Evolutionary conservation across 2,888 invertebrate genomes (phyloP), one percentile per base, ranked within the genome.

Genomic region (Lepidocyrtinus sp.): DNA sequence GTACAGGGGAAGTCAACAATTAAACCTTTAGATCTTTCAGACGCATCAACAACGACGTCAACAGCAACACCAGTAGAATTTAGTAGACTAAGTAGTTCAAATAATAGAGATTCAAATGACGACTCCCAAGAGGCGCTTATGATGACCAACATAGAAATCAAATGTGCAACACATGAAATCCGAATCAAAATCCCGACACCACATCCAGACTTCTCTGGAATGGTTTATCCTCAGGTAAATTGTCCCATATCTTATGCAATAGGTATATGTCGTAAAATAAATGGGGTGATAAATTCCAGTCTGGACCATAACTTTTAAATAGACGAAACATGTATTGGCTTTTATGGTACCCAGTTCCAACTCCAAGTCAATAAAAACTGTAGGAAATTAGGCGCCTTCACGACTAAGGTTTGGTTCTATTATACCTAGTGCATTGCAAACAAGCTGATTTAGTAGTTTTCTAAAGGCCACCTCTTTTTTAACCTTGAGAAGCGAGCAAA

Each of bases 141-240:
- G 46, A 79, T 68, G 69, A 81, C 73, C 62, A 83, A 84, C 75
- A 83, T 85, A 59, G 82, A 85, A 68, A 85, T 85, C 64, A 81
- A 83, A 63, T 86, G 85, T 81, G 80, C 84, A 46, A 80, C 83
- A 15, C 81, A 83, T 61, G 84, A 85, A 79, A 86, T 86, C 71
- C 82, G 80, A 64, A 83, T 85, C 69, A 70, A 73, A 25, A 86
- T 86, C 46, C 84, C 84, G 63, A 82, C 84, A 15, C 85, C 85
- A 21, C 83, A 84, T 75, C 77, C 84, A 26, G 76, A 85, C 55
- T 86, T 86, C 71, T 84, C 83, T 79, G 86, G 86, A 77, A 86
- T 86, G 86, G 84, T 86, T 67, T 86, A 85, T 75, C 86, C 86
- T 63, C 84, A 86, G 86, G 86, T 86, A 68, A 81, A 72, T 61